Conservation (phyloP, 2,113 vertebrate genomes). For the Phasianus colchicus region DNA sequence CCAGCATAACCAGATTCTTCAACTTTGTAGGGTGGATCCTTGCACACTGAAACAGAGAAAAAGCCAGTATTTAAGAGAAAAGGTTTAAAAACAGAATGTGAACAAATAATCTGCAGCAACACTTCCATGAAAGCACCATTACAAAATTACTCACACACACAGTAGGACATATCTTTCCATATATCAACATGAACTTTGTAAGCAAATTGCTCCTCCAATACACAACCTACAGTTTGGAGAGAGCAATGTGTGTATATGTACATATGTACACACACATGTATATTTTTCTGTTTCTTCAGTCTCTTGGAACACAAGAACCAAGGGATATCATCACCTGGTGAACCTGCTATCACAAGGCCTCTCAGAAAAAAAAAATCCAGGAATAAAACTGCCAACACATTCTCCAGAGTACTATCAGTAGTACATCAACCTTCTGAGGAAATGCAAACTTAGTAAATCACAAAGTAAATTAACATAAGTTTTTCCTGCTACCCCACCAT, state of each 20-base stretch:
- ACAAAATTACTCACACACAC: not conserved
- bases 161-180: fast-evolving
- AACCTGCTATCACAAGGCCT: not conserved
- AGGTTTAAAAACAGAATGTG: not conserved
- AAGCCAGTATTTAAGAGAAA: not conserved
- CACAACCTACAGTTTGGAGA: not conserved
- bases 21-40: constrained; percentile 92
- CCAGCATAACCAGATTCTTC: constrained; percentile 94
- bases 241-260: not conserved
- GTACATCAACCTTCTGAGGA: not conserved
- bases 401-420: not conserved
- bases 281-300: not conserved
- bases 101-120: not conserved
- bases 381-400: not conserved
- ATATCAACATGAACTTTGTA: not conserved
- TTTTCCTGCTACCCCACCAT: not conserved
- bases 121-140: not conserved
- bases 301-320: not conserved
- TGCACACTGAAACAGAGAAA: constrained; percentile 83
- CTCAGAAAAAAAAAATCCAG: not conserved
- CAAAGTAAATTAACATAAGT: not conserved
- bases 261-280: too few species aligned
- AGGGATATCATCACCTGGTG: not conserved
- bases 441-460: not conserved
- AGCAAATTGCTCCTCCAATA: not conserved